phyloP scores from a whole-genome alignment of 1,140 invertebrate genomes.

The Drosophila sp. region DNA sequence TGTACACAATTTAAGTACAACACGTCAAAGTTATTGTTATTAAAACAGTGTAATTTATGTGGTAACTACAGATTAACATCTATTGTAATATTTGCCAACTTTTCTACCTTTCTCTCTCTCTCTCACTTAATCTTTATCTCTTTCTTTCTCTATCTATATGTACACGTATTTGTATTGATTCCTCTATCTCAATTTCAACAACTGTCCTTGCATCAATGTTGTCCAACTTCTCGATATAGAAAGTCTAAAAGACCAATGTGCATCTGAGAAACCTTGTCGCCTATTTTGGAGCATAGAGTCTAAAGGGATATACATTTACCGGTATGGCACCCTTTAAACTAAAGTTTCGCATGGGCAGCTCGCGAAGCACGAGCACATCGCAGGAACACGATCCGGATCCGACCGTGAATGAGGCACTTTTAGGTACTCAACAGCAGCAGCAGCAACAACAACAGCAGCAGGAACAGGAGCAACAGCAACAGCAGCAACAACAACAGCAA shows the following conservation, averaged over 20 bases:
- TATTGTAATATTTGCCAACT: constrained; percentile 35
- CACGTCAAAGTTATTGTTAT: neutral
- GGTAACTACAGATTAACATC: constrained; percentile 21
- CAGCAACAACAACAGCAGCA: constrained; percentile 43
- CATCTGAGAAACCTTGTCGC: constrained; percentile 34
- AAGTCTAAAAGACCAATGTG: constrained; percentile 46
- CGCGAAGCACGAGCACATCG: constrained; percentile 83
- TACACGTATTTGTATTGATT: neutral
- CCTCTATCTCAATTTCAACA: constrained; percentile 28
- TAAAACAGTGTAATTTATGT: constrained; percentile 25
- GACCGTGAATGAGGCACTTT: constrained; percentile 77
- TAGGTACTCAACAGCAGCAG: constrained; percentile 55
- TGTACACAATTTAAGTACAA: neutral
- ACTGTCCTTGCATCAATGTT: constrained; percentile 50
- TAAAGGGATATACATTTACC: constrained; percentile 4
- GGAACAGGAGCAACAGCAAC: constrained; percentile 46
- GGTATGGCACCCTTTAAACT: constrained; percentile 84
- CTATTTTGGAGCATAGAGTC: neutral
- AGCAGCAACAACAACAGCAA: constrained; percentile 38
- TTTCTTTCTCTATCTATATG: constrained; percentile 23
- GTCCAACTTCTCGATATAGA: constrained; percentile 38
- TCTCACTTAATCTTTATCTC: constrained; percentile 18
- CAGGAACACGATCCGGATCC: constrained; percentile 84
- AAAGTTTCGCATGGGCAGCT: constrained; percentile 84
- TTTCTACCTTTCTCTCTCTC: constrained; percentile 23